Base-by-base conservation (phyloP, 2,113 vertebrate species). In the Pelodiscus sinensis region DNA sequence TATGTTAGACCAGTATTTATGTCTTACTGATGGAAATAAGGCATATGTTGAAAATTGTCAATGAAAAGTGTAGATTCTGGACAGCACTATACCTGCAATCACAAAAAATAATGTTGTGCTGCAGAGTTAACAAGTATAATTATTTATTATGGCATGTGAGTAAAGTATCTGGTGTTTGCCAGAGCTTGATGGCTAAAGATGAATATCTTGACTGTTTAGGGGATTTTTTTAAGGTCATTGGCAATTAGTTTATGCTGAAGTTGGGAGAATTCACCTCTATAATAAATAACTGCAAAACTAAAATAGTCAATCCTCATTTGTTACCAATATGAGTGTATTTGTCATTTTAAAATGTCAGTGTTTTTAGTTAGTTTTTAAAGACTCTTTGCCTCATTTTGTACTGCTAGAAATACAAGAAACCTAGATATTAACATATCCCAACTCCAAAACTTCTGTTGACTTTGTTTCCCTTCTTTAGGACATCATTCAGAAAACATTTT, bases 51-150 rank as follows among this genome's bases (percentile, higher is more conserved):
- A 87, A 94, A 96, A 90, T 38, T 81, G 18, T 73, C 89, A 95
- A 83, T 85, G 58, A 55, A 58, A 62, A 35, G 89, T 87, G 52
- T 52, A 84, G 31, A n/a, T 79, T 81, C 31, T 89, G 58, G 73
- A 44, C 21, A 93, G 62, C 3, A 15, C 62, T 90, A 10, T 38
- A 86, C 84, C 71, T 77, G 38, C 54, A 94, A 77, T 44, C 50
- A 82, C 58, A 90, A 93, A 44, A 95, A 88, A 27, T 89, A 91
- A 85, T 78, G 58, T 81, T 92, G 82, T 6, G 50, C 62, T 24
- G 0, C 90, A 89, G 56, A 79, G 31, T 71, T 71, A 21, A 27
- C 25, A 6, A 5, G 58, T 60, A 60, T 60, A 27, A 60, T 60
- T 60, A 60, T 60, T 60, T 60, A 60, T 60, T 38, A 4, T 29